Evolutionary conservation across 2,797 vertebrate species (phyloP), one percentile per base, ranked within the genome.

Genomic region (Pempheris klunzingeri): DNA sequence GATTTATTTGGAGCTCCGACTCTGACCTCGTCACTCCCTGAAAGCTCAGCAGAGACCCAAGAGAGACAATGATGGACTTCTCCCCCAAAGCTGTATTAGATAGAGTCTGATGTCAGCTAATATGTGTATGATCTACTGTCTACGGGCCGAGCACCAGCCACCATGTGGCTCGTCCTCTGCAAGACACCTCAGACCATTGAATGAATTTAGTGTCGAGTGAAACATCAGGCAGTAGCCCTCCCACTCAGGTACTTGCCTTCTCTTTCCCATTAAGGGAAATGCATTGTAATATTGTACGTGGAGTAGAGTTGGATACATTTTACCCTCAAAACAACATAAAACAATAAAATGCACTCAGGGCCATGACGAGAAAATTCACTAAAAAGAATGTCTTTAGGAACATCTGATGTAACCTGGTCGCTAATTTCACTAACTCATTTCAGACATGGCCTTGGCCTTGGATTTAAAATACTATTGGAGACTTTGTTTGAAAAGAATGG

Each of bases 1-100:
- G 66, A 87, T 62, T 59, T 65, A 81, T 76, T 57, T 17, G 39
- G 43, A 85, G 60, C 8, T 66, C 17, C 32, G n/a, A 47, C 46
- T 64, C 44, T 71, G 67, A 78, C 71, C 67, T 61, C 17, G 3
- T 71, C 70, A 30, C 57, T 62, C 24, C 22, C 7, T 4, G 24
- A 30, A 41, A 57, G 32, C 65, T 71, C 70, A 64, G 67, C 57
- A 52, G 46, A 69, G 50, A 65, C 44, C 18, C n/a, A 20, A 0
- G 22, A 73, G 44, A 36, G 46, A 13, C 52, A 10, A 17, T 62
- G 50, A 78, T 74, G 58, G 78, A 81, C 46, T 74, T 22, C 58
- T 63, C 30, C 41, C 38, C 39, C 36, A 8, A 14, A 55, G 47
- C 49, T 28, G 7, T 32, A 22, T 62, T 54, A 53, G 53, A 74